Percentiles rank a stretch among this genome's conserved stretches.
Conservation (phyloP, 2,113 vertebrate species). For the Rhinolophus sinicus region DNA sequence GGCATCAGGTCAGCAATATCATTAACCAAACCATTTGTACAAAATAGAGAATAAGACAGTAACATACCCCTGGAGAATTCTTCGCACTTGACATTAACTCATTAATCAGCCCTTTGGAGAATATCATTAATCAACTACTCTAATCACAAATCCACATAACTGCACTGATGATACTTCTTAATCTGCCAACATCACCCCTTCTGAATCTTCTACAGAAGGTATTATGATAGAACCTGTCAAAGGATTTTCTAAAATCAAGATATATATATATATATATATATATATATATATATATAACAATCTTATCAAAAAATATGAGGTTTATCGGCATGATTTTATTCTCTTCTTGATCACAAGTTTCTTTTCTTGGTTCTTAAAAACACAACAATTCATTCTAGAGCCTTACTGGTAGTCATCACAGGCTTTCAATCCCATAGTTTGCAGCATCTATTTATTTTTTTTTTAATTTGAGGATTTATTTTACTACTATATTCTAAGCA, state of each 20-base stretch:
- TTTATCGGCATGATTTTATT: background rate
- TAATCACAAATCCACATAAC: conserved; percentile 44
- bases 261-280: background rate
- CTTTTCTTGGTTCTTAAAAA: background rate
- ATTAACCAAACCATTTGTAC: background rate
- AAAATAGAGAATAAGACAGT: background rate
- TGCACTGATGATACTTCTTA: background rate
- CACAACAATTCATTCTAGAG: background rate
- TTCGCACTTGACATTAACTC: background rate
- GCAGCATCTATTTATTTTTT: background rate
- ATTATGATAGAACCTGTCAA: background rate
- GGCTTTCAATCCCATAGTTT: background rate
- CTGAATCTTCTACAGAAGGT: conserved; percentile 25
- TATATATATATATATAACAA: background rate
- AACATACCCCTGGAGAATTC: background rate
- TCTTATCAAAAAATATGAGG: background rate
- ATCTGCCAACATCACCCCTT: conserved; percentile 9
- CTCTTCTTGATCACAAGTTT: background rate
- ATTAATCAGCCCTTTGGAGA: conserved; percentile 39
- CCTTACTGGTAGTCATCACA: background rate
- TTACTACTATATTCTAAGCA: background rate
- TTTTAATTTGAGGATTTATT: background rate
- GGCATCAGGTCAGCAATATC: background rate
- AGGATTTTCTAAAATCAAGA: background rate
- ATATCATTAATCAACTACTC: conserved; percentile 39